These are phyloP conservation scores for Eristalinus sepulchralis DNA, from an alignment of 2,888 invertebrate genomes.

Conservation along the genomic window DNA sequence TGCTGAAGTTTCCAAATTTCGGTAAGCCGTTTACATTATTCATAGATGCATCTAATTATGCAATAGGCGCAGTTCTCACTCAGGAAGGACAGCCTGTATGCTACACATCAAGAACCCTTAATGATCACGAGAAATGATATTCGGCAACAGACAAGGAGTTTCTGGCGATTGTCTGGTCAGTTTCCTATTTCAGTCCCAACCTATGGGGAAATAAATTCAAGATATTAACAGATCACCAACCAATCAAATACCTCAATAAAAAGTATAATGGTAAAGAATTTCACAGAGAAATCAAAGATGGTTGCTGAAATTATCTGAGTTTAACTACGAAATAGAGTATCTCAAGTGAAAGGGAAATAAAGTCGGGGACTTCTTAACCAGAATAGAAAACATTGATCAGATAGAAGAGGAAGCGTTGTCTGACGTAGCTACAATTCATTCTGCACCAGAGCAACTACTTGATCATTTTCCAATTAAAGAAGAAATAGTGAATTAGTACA, in stretches of 20 bases:
- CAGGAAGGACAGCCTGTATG: background rate
- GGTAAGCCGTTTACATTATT: conserved; percentile 23
- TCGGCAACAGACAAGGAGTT: conserved; percentile 27
- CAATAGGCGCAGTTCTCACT: conserved; percentile 11
- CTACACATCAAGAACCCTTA: background rate
- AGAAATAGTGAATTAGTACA: no score
- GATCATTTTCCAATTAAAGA: no score
- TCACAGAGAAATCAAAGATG: background rate
- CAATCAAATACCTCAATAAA: background rate
- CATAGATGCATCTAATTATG: background rate
- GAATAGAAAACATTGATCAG: conserved; percentile 9
- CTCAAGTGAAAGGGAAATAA: background rate
- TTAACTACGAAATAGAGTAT: background rate
- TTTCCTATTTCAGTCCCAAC: background rate
- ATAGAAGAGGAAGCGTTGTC: no score
- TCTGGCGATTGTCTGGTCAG: background rate
- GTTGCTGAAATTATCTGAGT: no score
- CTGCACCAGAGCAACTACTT: no score
- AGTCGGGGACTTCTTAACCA: conserved; percentile 56
- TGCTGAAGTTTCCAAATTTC: conserved; percentile 29
- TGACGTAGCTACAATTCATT: no score
- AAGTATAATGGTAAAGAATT: conserved; percentile 48
- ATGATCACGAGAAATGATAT: conserved; percentile 23
- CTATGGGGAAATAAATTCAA: conserved; percentile 16
- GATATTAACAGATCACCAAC: background rate